phyloP scores from a whole-genome alignment of 92 coral and sea anemone species.

The Umimayanthus chanpuru region DNA sequence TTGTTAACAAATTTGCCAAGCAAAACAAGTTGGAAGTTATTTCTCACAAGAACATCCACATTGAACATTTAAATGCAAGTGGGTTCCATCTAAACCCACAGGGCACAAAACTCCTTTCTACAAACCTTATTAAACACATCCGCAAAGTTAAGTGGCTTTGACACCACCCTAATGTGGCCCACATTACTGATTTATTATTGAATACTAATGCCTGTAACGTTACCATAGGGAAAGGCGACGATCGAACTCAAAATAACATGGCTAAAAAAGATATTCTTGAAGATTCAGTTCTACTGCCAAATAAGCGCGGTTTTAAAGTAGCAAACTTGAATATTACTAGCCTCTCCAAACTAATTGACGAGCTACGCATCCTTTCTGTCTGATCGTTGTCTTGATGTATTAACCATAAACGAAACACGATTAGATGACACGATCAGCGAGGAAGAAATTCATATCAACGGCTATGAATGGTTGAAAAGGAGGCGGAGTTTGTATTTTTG shows the following conservation, averaged over 20 bases:
- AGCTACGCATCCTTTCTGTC: constrained; percentile 37
- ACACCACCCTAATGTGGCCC: constrained; percentile 30
- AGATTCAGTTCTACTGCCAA: constrained; percentile 10
- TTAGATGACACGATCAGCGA: constrained; percentile 40
- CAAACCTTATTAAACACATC: constrained; percentile 35
- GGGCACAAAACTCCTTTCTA: constrained; percentile 36
- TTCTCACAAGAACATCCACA: constrained; percentile 21
- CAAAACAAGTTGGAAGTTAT: constrained; percentile 23
- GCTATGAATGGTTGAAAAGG: constrained; percentile 41
- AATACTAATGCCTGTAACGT: not conserved
- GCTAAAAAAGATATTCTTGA: not conserved
- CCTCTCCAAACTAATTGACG: constrained; percentile 34
- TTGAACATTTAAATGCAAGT: constrained; percentile 46
- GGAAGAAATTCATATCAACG: constrained; percentile 41
- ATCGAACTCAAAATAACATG: not conserved
- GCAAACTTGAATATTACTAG: constrained; percentile 48
- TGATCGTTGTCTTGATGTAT: constrained; percentile 35
- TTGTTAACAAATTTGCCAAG: constrained; percentile 37
- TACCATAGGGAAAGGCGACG: not conserved
- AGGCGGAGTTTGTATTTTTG: constrained; percentile 34
- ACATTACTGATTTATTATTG: not conserved
- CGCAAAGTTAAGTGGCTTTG: constrained; percentile 10
- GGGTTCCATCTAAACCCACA: constrained; percentile 23
- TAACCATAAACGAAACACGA: constrained; percentile 41
- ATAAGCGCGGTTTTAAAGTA: constrained; percentile 30